Percentiles rank a stretch among this genome's conserved stretches.
These are phyloP conservation scores for Mellivora capensis DNA, from an alignment of 2,113 vertebrate species.

Conservation along the genomic window DNA sequence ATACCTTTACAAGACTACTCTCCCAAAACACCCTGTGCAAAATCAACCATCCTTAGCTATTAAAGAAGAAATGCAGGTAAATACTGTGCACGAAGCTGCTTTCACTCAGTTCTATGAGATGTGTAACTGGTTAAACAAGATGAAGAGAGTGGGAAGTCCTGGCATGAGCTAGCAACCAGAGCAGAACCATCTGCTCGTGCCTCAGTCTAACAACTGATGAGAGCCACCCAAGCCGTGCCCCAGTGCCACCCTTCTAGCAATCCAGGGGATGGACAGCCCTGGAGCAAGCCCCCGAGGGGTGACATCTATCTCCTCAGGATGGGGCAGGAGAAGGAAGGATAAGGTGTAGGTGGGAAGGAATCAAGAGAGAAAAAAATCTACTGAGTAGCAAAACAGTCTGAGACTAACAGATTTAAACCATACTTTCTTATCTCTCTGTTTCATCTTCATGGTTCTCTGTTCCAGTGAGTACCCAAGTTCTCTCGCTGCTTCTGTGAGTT, in stretches of 20 bases:
- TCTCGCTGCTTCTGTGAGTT: slow-evolving; percentile 86
- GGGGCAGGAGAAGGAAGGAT: not conserved
- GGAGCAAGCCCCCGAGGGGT: not conserved
- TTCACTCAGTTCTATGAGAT: not conserved
- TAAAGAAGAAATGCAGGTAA: not conserved
- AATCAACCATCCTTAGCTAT: not conserved
- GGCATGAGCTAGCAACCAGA: not conserved
- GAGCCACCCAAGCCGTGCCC: not conserved
- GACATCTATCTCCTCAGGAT: not conserved
- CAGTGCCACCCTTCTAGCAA: not conserved
- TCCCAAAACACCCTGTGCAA: not conserved
- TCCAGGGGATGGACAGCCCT: fast-evolving
- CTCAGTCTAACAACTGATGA: no score
- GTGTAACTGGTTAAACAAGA: not conserved
- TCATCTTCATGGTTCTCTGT: slow-evolving; percentile 92
- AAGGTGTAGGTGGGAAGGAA: not conserved
- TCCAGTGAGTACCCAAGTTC: slow-evolving; percentile 89
- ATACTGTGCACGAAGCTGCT: not conserved
- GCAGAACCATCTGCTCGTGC: fast-evolving
- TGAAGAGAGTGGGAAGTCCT: not conserved
- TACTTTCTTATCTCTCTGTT: slow-evolving; percentile 95
- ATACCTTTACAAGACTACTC: not conserved
- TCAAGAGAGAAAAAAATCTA: not conserved
- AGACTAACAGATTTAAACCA: not conserved
- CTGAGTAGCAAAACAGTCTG: not conserved